These are phyloP conservation scores for Nylanderia fulva DNA, from an alignment of 1,140 invertebrate genomes.

Conservation along the genomic window DNA sequence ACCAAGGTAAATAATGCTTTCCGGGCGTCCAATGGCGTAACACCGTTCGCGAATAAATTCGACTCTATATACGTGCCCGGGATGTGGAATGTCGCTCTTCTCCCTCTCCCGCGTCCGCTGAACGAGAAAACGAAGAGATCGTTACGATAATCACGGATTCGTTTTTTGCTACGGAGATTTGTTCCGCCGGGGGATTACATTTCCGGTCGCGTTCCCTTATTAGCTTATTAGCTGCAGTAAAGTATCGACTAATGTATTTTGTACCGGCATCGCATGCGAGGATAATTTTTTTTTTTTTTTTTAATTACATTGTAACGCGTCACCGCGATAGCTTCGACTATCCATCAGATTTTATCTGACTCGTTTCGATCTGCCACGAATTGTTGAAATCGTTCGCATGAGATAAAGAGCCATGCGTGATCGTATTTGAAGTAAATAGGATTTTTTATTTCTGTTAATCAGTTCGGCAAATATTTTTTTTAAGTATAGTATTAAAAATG, in stretches of 20 bases:
- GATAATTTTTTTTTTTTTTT: conserved; percentile 21
- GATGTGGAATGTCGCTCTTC: conserved; percentile 64
- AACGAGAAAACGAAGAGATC: conserved; percentile 66
- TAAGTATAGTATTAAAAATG: background rate
- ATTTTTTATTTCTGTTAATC: background rate
- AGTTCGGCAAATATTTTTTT: background rate
- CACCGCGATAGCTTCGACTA: background rate
- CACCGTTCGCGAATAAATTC: conserved; percentile 75
- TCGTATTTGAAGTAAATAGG: background rate
- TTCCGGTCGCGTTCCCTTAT: conserved; percentile 50
- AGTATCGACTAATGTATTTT: conserved; percentile 32
- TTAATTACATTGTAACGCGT: background rate
- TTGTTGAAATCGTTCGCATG: background rate
- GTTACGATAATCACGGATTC: conserved; percentile 72
- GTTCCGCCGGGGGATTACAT: conserved; percentile 50
- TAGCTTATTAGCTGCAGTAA: conserved; percentile 40
- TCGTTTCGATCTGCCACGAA: background rate
- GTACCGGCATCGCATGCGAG: background rate
- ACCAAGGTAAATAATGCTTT: conserved; percentile 79
- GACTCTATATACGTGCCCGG: conserved; percentile 72
- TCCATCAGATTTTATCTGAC: background rate
- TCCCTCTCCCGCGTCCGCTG: conserved; percentile 8
- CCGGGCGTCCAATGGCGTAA: conserved; percentile 72
- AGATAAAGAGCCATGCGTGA: background rate
- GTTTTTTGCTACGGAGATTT: conserved; percentile 68